phyloP scores from a whole-genome alignment of 2,797 vertebrate genomes.

The Gambelia wislizenii region DNA sequence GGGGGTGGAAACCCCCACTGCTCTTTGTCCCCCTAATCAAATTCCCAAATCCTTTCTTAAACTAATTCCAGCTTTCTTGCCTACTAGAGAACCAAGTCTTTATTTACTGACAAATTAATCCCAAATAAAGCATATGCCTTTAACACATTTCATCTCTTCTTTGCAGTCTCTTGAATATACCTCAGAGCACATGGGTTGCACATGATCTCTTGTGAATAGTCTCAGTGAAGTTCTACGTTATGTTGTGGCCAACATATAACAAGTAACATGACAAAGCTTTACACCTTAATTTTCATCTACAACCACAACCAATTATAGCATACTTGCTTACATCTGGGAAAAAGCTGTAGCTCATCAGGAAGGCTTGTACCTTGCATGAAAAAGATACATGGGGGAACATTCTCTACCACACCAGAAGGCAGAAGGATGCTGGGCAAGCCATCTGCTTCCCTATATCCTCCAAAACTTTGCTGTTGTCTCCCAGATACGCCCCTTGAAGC shows the following conservation, averaged over 20 bases:
- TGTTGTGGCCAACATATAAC: no score
- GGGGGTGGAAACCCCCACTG: not conserved
- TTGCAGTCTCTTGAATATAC: not conserved
- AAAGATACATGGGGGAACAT: not conserved
- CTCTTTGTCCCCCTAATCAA: constrained; percentile 4
- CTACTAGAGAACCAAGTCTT: not conserved
- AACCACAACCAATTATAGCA: no score
- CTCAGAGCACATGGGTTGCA: not conserved
- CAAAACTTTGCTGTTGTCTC: not conserved
- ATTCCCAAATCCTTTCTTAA: not conserved
- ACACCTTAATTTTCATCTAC: no score
- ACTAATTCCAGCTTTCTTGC: not conserved
- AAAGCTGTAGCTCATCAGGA: no score
- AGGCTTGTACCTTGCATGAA: no score
- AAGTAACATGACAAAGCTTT: no score
- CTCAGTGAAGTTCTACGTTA: no score
- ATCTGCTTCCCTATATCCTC: not conserved
- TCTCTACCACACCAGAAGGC: not conserved
- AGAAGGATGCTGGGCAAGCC: not conserved
- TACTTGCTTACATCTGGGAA: no score
- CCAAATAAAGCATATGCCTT: not conserved
- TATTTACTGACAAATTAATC: not conserved
- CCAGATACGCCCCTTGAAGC: not conserved
- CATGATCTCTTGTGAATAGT: no score
- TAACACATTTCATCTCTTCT: not conserved